phyloP scores from a whole-genome alignment of 2,113 vertebrate genomes.

The Mystacornis crossleyi region DNA sequence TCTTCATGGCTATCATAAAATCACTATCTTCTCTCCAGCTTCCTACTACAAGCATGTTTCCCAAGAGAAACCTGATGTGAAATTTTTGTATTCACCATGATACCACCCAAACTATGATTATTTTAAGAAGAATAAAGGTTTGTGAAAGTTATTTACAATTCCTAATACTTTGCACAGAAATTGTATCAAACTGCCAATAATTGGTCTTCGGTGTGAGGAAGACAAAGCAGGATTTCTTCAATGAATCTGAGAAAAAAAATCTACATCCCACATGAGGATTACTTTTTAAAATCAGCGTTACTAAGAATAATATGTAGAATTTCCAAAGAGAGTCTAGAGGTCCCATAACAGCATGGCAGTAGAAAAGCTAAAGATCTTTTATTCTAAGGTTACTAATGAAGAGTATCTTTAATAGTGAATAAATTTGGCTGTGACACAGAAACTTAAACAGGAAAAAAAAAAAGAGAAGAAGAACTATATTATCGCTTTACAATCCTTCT shows the following conservation, averaged over 20 bases:
- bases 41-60: not conserved
- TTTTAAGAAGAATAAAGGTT: not conserved
- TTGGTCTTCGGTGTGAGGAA: not conserved
- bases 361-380: conserved; percentile 60
- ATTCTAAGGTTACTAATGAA: conserved; percentile 28
- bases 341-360: not conserved
- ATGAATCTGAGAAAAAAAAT: not conserved
- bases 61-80: not conserved
- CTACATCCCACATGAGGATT: not conserved
- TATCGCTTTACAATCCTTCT: conserved; percentile 10
- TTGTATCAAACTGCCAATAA: not conserved
- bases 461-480: not conserved
- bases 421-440: conserved; percentile 42
- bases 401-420: conserved; percentile 53
- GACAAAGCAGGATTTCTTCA: not conserved
- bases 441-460: conserved; percentile 18
- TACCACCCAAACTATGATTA: not conserved
- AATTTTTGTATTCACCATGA: not conserved
- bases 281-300: not conserved
- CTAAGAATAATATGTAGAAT: conserved; percentile 34
- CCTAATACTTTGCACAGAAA: not conserved
- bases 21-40: not conserved
- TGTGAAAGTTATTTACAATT: not conserved
- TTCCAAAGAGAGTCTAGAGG: not conserved
- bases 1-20: not conserved